phyloP scores from a whole-genome alignment of 2,888 invertebrate species.

The Danaus chrysippus region DNA sequence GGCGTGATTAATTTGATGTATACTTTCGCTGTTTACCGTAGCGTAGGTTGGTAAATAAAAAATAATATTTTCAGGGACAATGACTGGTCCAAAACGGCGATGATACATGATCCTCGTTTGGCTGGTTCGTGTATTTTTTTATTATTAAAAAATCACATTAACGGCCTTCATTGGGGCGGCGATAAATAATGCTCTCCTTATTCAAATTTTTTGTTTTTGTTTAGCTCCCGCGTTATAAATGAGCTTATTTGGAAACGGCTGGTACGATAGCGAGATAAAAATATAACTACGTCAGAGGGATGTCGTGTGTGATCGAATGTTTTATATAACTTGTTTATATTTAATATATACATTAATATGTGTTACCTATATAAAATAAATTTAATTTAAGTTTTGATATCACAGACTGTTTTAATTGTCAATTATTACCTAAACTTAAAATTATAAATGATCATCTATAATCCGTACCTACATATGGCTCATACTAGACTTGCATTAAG shows the following conservation, averaged over 20 bases:
- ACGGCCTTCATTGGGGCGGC: constrained; percentile 78
- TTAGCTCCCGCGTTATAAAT: constrained; percentile 76
- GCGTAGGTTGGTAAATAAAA: constrained; percentile 55
- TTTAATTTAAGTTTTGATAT: too few species aligned
- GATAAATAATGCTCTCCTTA: constrained; percentile 79
- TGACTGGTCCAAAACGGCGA: constrained; percentile 76
- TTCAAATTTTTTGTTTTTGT: constrained; percentile 77
- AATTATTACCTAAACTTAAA: too few species aligned
- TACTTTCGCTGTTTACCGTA: constrained; percentile 55
- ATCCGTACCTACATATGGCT: too few species aligned
- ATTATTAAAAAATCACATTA: constrained; percentile 79
- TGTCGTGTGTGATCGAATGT: constrained; percentile 21
- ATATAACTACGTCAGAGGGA: constrained; percentile 38
- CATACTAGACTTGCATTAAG: too few species aligned
- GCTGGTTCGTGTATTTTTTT: constrained; percentile 69
- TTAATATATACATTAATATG: too few species aligned
- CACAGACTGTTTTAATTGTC: too few species aligned
- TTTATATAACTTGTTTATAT: not conserved
- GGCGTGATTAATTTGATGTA: constrained; percentile 66
- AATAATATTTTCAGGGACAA: constrained; percentile 63
- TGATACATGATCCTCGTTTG: constrained; percentile 78
- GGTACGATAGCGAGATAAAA: constrained; percentile 75
- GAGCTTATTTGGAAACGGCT: constrained; percentile 75
- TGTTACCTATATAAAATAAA: too few species aligned
- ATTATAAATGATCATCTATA: too few species aligned